These are phyloP conservation scores for Chionoecetes opilio DNA, from an alignment of 1,140 invertebrate genomes.

Conservation along the genomic window DNA sequence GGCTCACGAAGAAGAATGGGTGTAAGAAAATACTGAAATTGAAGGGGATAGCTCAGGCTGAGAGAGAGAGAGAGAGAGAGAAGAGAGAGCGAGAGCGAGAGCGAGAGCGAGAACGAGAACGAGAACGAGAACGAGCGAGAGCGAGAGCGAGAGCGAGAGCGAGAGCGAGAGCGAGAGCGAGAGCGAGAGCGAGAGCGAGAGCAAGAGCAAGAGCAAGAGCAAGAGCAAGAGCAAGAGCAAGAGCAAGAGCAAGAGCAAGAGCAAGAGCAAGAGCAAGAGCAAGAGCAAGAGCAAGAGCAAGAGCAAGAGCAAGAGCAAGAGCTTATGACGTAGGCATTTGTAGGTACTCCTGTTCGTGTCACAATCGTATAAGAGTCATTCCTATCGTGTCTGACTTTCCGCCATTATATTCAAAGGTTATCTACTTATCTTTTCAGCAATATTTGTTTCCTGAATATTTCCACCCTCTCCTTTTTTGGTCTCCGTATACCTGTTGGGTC, in stretches of 20 bases:
- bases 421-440: neutral
- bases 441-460: neutral
- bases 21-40: neutral
- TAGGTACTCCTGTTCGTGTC: too few species aligned
- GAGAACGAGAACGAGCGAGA: too few species aligned
- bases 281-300: neutral
- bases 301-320: neutral
- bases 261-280: neutral
- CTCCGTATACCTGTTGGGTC: neutral
- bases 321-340: neutral
- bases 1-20: neutral
- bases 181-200: neutral
- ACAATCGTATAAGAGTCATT: too few species aligned
- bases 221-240: too few species aligned
- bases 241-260: neutral
- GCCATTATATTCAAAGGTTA: neutral
- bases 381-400: neutral
- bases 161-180: neutral
- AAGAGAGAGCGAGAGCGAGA: too few species aligned
- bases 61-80: too few species aligned
- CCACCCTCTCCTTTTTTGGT: neutral
- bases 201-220: neutral
- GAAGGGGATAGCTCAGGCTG: too few species aligned
- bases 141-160: constrained; percentile 8
- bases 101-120: neutral